Base-by-base conservation (phyloP, 2,113 vertebrate genomes). In the Symphodus melops region DNA sequence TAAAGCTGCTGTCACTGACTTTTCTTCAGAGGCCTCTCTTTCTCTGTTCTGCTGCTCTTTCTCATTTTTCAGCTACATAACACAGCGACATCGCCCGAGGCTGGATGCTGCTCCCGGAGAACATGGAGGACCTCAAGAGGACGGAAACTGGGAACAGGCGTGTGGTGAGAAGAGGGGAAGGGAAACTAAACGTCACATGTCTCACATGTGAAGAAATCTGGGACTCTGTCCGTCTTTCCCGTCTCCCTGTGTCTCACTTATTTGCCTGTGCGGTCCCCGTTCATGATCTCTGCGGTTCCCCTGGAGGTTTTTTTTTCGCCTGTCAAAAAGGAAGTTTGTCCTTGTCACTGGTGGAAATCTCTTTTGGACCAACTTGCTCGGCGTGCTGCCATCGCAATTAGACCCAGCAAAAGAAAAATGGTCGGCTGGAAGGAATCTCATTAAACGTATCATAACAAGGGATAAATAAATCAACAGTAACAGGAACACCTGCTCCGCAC, bases 1-100 rank as follows among this genome's bases (percentile, higher is more conserved):
- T 89, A 86, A 60, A 85, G 84, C 80, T 78, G 81, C 79, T 81
- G 88, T 87, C 86, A 73, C 66, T 36, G 59, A 28, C 54, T 80
- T 89, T 68, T 80, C 78, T 64, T 80, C 74, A 68, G 64, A 75
- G 49, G 41, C 56, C 8, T 68, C 58, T 54, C 58, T 52, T 39
- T 41, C 54, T 11, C 14, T 62, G 7, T 58, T 59, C 52, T 56
- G 51, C 61, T 49, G 46, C 46, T 28, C 13, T 72, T 56, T 68
- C 68, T 71, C 65, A 78, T 76, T 70, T 58, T 41, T 76, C 72
- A 46, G 33, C 71, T 71, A 25, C 9, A 71, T 74, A 46, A 9
- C 16, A 16, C 73, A 39, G 77, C 59, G 51, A 19, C 69, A 67
- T 75, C 73, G 48, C 54, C 3, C 11, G 42, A 69, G 42, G 71